phyloP scores from a whole-genome alignment of 2,797 vertebrate genomes.

The Enteromius treurensis region DNA sequence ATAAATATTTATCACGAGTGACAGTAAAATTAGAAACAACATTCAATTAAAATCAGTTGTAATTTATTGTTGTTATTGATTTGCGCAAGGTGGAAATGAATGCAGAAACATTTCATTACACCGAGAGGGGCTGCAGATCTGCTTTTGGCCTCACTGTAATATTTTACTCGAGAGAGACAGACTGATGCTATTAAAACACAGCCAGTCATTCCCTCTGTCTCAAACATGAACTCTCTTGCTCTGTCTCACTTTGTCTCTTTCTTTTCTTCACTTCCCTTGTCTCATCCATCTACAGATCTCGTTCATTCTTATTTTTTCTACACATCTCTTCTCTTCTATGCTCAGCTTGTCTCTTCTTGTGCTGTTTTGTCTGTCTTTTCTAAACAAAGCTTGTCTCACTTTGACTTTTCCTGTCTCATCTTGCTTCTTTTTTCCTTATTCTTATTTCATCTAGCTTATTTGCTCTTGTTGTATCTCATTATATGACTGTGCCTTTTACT shows the following conservation, averaged over 20 bases:
- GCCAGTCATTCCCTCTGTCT: constrained; percentile 30
- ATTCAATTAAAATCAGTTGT: constrained; percentile 83
- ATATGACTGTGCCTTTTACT: background rate
- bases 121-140: constrained; percentile 71
- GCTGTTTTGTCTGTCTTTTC: background rate
- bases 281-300: background rate
- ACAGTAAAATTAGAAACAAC: constrained; percentile 85
- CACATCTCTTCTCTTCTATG: background rate
- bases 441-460: background rate
- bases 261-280: background rate
- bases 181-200: constrained; percentile 55
- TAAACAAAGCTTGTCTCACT: background rate
- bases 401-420: background rate
- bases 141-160: constrained; percentile 55
- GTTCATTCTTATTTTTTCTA: background rate
- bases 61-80: constrained; percentile 88
- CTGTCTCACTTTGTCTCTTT: constrained; percentile 16
- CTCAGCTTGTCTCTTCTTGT: background rate
- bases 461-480: background rate
- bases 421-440: background rate
- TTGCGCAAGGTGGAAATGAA: constrained; percentile 80
- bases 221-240: constrained; percentile 23
- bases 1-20: constrained; percentile 85
- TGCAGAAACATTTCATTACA: constrained; percentile 80
- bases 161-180: constrained; percentile 56